Evolutionary conservation across 2,113 vertebrate species (phyloP), one percentile per base, ranked within the genome.

Genomic region (Motacilla alba): DNA sequence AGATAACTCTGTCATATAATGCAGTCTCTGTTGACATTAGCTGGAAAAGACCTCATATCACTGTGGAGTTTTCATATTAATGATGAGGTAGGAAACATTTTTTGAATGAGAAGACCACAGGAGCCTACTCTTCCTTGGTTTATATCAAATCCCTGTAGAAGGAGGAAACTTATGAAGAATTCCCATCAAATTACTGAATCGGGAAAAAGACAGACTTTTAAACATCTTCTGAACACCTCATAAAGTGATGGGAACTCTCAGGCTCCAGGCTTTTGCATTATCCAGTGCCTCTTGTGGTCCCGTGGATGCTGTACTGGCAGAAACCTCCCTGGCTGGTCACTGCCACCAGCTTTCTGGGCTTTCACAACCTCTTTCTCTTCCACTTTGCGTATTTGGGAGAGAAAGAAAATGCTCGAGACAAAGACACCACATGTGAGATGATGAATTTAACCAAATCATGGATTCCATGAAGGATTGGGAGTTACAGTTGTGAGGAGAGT

Each of bases 351-450:
- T 50, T 87, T 46, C 77, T 55, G 30, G 43, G n/a, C 16, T 90
- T 24, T 78, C 16, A 19, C 62, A 26, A 33, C 6, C 30, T 83
- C 43, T 70, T 58, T 50, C 15, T 67, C 4, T 76, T 64, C 28
- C 62, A 53, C 31, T 26, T 76, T 33, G 17, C 1, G 1, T 66
- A 21, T 64, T 10, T 68, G 53, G 43, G 24, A 43, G 19, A 46
- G 49, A 22, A 79, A 60, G 24, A 27, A 75, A 75, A 30, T 2
- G 2, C 18, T 33, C 28, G 11, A 21, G n/a, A 83, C n/a, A 69
- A 64, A 83, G 43, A 18, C 26, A 47, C 7, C 18, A 19, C 0
- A 0, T 15, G 4, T 31, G n/a, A 80, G 18, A 15, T 0, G 0
- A 20, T 27, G 26, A n/a, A 22, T 50, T 73, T 83, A 70, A 62